Percentiles rank a stretch among this genome's conserved stretches.
Evolutionary conservation across 2,113 vertebrate genomes (phyloP).

Genomic region (Peucedramus taeniatus): DNA sequence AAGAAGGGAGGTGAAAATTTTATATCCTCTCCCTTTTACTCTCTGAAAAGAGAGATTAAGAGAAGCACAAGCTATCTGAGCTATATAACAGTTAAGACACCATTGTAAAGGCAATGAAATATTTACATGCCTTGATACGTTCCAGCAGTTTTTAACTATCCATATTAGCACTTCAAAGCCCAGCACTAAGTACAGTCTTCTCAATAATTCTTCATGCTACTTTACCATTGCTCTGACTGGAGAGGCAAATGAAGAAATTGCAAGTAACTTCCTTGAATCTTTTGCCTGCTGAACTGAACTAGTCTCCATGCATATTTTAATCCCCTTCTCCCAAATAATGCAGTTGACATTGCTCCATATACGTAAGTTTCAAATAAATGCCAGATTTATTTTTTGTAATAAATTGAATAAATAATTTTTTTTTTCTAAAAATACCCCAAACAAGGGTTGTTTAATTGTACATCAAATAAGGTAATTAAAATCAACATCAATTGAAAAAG

Average conservation of each 20-base stretch:
- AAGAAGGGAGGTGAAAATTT: background rate
- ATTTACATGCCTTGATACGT: background rate
- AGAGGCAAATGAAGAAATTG: background rate
- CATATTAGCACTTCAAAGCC: background rate
- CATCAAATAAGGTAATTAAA: background rate
- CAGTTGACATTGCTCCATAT: background rate
- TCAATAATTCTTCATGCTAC: background rate
- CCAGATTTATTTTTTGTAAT: background rate
- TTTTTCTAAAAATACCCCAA: background rate
- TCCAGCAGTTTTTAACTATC: background rate
- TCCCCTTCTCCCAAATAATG: background rate
- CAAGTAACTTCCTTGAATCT: background rate
- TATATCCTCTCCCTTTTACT: background rate
- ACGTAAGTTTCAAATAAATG: background rate
- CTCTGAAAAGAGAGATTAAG: background rate
- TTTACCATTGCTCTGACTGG: background rate
- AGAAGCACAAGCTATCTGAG: background rate
- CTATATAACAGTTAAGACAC: background rate
- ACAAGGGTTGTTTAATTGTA: background rate
- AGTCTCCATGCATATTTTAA: background rate
- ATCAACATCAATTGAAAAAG: background rate
- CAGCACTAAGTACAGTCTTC: background rate
- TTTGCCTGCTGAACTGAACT: background rate
- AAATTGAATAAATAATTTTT: background rate
- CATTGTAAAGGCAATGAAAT: background rate